These are phyloP conservation scores for Lates japonicus DNA, from an alignment of 2,797 vertebrate genomes.

Conservation along the genomic window DNA sequence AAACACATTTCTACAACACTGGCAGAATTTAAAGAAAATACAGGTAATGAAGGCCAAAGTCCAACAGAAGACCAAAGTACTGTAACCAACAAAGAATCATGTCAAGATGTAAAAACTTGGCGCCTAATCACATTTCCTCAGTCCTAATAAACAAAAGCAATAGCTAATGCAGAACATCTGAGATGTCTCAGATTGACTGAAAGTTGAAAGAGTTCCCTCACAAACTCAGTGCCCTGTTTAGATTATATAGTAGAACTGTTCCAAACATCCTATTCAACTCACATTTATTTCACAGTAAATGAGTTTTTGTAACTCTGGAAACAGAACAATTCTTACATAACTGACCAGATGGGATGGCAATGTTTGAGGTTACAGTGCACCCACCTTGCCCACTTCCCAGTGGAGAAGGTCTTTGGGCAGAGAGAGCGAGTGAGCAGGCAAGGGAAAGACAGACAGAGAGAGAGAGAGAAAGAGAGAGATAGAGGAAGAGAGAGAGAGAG, in stretches of 20 bases:
- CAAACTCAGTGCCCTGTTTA: slow-evolving; percentile 33
- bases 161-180: slow-evolving; percentile 59
- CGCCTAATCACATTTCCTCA: slow-evolving; percentile 13
- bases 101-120: slow-evolving; percentile 24
- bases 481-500: not conserved
- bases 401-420: slow-evolving; percentile 13
- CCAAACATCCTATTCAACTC: slow-evolving; percentile 17
- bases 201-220: slow-evolving; percentile 13
- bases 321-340: slow-evolving; percentile 50
- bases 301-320: slow-evolving; percentile 26
- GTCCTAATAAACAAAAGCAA: slow-evolving; percentile 45
- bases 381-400: slow-evolving; percentile 28
- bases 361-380: slow-evolving; percentile 9
- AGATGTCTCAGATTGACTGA: not conserved
- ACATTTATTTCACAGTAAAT: slow-evolving; percentile 10
- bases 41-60: not conserved
- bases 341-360: slow-evolving; percentile 24
- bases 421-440: not conserved
- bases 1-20: not conserved
- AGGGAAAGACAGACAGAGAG: not conserved
- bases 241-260: slow-evolving; percentile 32
- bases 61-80: not conserved
- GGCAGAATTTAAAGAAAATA: rapidly evolving
- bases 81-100: slow-evolving; percentile 13
- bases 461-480: not conserved